Evolutionary conservation across 1,140 invertebrate species (phyloP).

Genomic region (Subanguina moxae): DNA sequence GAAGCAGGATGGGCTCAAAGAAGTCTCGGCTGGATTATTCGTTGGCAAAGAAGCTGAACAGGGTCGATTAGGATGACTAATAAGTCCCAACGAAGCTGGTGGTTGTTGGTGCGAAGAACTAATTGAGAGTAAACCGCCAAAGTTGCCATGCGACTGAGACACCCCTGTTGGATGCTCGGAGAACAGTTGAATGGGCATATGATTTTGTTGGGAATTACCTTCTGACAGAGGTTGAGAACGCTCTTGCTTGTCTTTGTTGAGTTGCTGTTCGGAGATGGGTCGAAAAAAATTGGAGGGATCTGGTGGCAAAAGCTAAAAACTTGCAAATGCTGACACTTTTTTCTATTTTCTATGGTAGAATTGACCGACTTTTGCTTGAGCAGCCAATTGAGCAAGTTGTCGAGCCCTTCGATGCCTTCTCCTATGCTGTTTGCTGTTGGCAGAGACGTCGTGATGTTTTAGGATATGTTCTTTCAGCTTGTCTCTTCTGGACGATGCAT

Average conservation of each 20-base stretch:
- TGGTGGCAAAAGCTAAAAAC: constrained; percentile 10
- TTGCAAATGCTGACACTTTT: too few relatives aligned
- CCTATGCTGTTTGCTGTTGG: constrained; percentile 10
- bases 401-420: constrained; percentile 34
- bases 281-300: constrained; percentile 24
- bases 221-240: not conserved
- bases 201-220: constrained; percentile 11
- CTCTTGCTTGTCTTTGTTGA: not conserved
- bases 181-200: constrained; percentile 12
- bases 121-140: too few relatives aligned
- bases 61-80: not conserved
- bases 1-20: constrained; percentile 8
- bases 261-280: constrained; percentile 11
- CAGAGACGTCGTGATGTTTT: constrained; percentile 64
- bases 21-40: not conserved
- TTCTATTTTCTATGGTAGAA: too few relatives aligned
- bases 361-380: constrained; percentile 36
- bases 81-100: too few relatives aligned
- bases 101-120: too few relatives aligned
- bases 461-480: constrained; percentile 70
- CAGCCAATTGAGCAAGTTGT: constrained; percentile 41
- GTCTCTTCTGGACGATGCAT: constrained; percentile 67
- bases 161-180: not conserved
- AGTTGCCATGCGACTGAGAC: too few relatives aligned
- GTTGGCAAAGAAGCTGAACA: constrained; percentile 7